A percentile compares a stretch with the other conserved stretches of the same genome.
Evolutionary conservation across 2,888 invertebrate species (phyloP).

Genomic region (Amiota minor): DNA sequence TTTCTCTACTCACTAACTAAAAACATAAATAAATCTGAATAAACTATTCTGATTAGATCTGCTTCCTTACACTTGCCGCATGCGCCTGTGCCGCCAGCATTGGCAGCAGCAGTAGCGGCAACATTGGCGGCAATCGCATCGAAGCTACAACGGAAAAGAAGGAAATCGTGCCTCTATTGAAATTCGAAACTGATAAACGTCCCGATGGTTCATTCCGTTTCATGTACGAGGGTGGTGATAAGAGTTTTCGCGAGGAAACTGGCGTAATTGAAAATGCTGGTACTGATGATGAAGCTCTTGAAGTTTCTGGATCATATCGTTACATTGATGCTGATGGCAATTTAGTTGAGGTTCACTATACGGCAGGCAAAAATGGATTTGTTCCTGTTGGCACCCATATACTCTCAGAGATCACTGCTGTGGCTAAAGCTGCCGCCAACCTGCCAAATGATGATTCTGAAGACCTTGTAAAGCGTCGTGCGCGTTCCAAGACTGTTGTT

Average conservation of each 20-base stretch:
- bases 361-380: conserved; percentile 71
- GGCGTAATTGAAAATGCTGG: conserved; percentile 60
- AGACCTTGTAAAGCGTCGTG: conserved; percentile 48
- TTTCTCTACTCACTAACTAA: conserved; percentile 20
- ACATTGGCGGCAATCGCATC: conserved; percentile 43
- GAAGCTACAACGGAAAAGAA: conserved; percentile 54
- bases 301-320: conserved; percentile 68
- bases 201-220: conserved; percentile 69
- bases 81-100: conserved; percentile 55
- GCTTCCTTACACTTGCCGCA: conserved; percentile 55
- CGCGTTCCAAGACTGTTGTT: conserved; percentile 47
- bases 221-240: conserved; percentile 66
- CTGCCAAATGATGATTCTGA: conserved; percentile 54
- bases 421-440: conserved; percentile 66
- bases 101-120: conserved; percentile 51
- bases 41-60: conserved; percentile 45
- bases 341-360: conserved; percentile 67
- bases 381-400: conserved; percentile 70
- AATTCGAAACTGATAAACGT: conserved; percentile 56
- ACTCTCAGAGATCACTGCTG: conserved; percentile 59
- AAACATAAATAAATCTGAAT: conserved; percentile 18
- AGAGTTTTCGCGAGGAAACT: conserved; percentile 61
- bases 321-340: conserved; percentile 69
- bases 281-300: conserved; percentile 67
- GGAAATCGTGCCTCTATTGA: conserved; percentile 58